Base-by-base conservation (phyloP, 1,140 invertebrate genomes). In the Alviniconcha marisindica region DNA sequence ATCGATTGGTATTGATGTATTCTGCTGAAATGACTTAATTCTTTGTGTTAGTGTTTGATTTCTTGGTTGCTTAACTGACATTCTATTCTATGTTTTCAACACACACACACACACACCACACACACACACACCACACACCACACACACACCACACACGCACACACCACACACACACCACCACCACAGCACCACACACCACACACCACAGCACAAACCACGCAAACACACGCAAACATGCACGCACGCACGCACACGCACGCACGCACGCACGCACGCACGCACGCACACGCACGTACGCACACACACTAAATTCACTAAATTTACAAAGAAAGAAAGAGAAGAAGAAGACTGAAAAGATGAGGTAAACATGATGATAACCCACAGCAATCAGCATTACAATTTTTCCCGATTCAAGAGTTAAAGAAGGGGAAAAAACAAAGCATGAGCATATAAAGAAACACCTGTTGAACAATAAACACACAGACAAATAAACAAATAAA, bases 261-360 rank as follows among this genome's bases (percentile, higher is more conserved):
- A 42, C 71, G 31, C 71, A 42, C 71, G 36, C 71, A n/a, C 71
- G 36, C 71, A 42, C 71, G 31, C 71, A 42, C 71, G 31, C 71
- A n/a, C 71, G 36, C 71, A 42, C 71, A 40, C 71, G n/a, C 71
- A 74, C 71, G 18, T 33, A 74, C 71, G 15, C 71, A n/a, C 36
- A 10, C 63, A 69, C 63, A 28, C 63, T 28, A 10, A 15, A 10
- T 28, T 7, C 33, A 69, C 10, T 28, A 7, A 69, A 12, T n/a
- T 12, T 33, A 15, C 12, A 69, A 69, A 69, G 10, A 28, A 69
- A 33, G 28, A 15, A n/a, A 69, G 33, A n/a, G 12, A 28, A 69
- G n/a, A n/a, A n/a, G n/a, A n/a, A n/a, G n/a, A n/a, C n/a, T n/a
- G n/a, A n/a, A n/a, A n/a, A n/a, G n/a, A 15, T 12, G 24, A 12